Evolutionary conservation across 2,113 vertebrate genomes (phyloP), one percentile per base, ranked within the genome.

Genomic region (Tachuris rubrigastra): DNA sequence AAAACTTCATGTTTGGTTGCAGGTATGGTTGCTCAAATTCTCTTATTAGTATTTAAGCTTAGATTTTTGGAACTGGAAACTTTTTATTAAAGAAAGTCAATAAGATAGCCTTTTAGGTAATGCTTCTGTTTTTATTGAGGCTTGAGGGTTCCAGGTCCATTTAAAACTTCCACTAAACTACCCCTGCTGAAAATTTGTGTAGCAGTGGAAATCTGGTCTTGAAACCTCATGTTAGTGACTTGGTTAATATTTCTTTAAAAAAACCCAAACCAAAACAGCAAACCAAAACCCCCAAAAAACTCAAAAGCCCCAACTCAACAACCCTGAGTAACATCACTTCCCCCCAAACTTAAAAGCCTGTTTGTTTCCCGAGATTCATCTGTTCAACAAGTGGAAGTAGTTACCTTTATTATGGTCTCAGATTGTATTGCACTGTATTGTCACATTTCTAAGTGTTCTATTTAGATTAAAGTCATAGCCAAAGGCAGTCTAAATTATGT

Each of bases 311-410:
- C 50, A 27, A 27, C 50, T 25, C 50, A 52, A 20, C 17, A 53
- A 12, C 10, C 10, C 9, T 19, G 25, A 44, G 10, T 9, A 60
- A 23, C 11, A 12, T 0, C 3, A n/a, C 6, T 5, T 3, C 4
- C 19, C 13, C 15, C 11, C 1, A 25, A 37, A 5, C 2, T 27
- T 27, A 44, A 68, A 69, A 53, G 4, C 12, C 5, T 67, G 8
- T n/a, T 71, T 9, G 4, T 52, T 75, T 41, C 22, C 11, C n/a
- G 6, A 28, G n/a, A 52, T 80, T 56, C 4, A 60, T 60, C 30
- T 77, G n/a, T 68, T 73, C 65, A 85, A 22, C 17, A 18, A 23
- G 21, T 90, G 35, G 28, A 49, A 76, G 24, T 12, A 53, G 44
- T 49, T 30, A 5, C 12, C 60, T 91, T 68, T 56, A 30, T 62